Evolutionary conservation across 2,113 vertebrate species (phyloP).

Genomic region (Xiphophorus hellerii): DNA sequence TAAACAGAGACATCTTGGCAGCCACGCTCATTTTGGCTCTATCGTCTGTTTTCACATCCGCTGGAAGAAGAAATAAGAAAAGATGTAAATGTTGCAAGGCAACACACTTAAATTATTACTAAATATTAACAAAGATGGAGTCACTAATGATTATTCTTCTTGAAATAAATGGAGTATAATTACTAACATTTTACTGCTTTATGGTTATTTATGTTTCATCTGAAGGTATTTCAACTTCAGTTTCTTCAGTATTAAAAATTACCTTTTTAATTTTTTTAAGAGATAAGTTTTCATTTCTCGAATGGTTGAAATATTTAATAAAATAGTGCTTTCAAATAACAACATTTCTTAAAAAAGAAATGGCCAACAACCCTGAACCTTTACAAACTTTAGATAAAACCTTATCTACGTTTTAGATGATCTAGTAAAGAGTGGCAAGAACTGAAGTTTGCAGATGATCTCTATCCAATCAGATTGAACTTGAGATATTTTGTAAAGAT

Average conservation of each 20-base stretch:
- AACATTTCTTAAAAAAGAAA: too few species aligned
- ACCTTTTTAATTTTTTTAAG: background rate
- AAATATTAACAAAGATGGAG: background rate
- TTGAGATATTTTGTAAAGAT: too few species aligned
- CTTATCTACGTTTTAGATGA: too few species aligned
- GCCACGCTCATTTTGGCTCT: slow-evolving; percentile 83
- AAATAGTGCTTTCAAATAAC: too few species aligned
- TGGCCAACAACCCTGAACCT: background rate
- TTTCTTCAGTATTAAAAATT: background rate
- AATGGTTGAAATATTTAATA: too few species aligned
- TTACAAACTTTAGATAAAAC: too few species aligned
- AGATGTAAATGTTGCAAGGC: background rate
- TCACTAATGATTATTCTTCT: background rate
- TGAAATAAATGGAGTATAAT: too few species aligned
- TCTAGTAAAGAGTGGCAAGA: too few species aligned
- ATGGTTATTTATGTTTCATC: background rate
- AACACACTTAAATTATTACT: background rate
- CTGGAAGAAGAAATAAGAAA: slow-evolving; percentile 42
- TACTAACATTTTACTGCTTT: background rate
- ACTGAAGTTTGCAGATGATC: too few species aligned
- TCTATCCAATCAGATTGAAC: too few species aligned
- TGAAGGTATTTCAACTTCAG: background rate
- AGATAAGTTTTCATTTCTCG: too few species aligned
- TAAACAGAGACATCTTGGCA: slow-evolving; percentile 87
- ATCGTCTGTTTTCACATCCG: slow-evolving; percentile 80